Percentiles rank a stretch among this genome's conserved stretches.
These are phyloP conservation scores for Tinamus guttatus DNA, from an alignment of 2,113 vertebrate genomes.

Conservation along the genomic window DNA sequence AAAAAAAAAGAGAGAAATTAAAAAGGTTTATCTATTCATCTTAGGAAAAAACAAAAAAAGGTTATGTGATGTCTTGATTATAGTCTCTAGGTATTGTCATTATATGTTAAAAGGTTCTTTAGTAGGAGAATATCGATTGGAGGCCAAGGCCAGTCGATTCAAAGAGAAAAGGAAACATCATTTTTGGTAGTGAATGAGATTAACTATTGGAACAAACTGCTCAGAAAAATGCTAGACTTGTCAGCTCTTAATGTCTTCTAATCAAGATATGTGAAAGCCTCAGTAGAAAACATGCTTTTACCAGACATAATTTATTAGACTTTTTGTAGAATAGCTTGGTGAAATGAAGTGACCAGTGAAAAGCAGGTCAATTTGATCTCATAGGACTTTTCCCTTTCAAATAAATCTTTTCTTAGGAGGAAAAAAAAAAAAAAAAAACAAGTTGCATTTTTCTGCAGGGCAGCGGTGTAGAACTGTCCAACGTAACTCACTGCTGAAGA, in stretches of 20 bases:
- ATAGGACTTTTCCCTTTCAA: background rate
- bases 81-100: background rate
- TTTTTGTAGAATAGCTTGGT: background rate
- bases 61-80: background rate
- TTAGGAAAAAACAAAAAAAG: background rate
- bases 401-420: background rate
- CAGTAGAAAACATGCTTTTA: background rate
- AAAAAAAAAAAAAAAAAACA: background rate
- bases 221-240: too few relatives aligned
- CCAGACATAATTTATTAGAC: background rate
- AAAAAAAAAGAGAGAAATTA: background rate
- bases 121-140: background rate
- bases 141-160: background rate
- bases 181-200: background rate
- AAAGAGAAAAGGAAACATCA: background rate
- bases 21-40: background rate
- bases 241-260: background rate
- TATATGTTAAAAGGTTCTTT: background rate
- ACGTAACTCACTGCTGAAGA: background rate
- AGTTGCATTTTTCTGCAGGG: background rate
- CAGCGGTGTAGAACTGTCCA: background rate
- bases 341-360: background rate
- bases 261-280: background rate
- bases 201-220: background rate
- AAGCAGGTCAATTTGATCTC: background rate